Evolutionary conservation across 2,797 vertebrate species (phyloP), one percentile per base, ranked within the genome.

Genomic region (Sciurus carolinensis): DNA sequence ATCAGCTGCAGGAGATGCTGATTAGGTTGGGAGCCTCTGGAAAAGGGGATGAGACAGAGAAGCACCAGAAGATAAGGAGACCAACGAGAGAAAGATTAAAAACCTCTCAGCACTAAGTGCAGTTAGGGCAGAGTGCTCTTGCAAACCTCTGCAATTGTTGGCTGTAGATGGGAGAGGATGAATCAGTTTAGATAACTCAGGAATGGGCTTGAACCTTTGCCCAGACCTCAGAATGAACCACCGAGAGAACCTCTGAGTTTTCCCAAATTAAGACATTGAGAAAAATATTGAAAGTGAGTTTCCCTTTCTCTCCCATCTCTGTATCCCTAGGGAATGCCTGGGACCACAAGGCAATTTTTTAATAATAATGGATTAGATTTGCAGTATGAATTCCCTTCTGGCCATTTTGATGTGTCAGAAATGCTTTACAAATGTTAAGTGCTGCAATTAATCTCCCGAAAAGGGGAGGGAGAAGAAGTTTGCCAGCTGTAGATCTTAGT

Each of bases 141-240:
- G 62, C 87, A 94, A 95, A 91, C 95, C 96, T 95, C 95, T 26
- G 62, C 82, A 95, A 85, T 92, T 89, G 96, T 91, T 97, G 97
- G 97, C 96, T 97, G 96, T 93, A 62, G 66, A 73, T 3, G 64
- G 95, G 96, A 93, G 95, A 96, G 97, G 96, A 95, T 95, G 93
- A 96, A 97, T 97, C 96, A 97, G 97, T 97, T 97, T 80, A 98
- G 98, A 98, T 98, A 98, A 98, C 93, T 96, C 96, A 97, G 98
- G 98, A 98, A 98, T 98, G 97, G 96, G 92, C 97, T 98, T 98
- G 98, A 98, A 97, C 88, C 93, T 94, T 93, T 98, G 98, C 98
- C 98, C 97, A 97, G 97, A 97, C 97, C 97, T 97, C 97, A 97
- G 95, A 97, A 92, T 97, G 98, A 98, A 97, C 97, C 97, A 97